Evolutionary conservation across 2,888 invertebrate genomes (phyloP), one percentile per base, ranked within the genome.

Genomic region (Myopa testacea): DNA sequence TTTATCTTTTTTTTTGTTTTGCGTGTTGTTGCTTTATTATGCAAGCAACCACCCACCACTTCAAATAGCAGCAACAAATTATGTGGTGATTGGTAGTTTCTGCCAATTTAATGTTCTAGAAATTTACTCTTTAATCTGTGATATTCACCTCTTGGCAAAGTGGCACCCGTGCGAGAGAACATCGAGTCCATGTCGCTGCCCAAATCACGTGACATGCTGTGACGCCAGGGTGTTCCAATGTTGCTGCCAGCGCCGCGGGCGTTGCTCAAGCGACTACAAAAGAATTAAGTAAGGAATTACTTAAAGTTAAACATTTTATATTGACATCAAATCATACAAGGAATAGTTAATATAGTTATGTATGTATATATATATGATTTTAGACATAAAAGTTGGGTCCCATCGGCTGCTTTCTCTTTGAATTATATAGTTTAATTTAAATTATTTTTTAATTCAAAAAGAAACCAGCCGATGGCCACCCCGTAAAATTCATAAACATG

Each of bases 131-230:
- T 88, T 87, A 89, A 86, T 89, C 87, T 89, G 85, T 87, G 87
- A 89, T 89, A 90, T 89, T 93, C 92, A 94, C 94, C 94, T 92
- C 94, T 91, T 82, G 94, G 94, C 90, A 93, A 90, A 84, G 92
- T 91, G 85, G 91, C 89, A 82, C 89, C 88, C 45, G 89, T 88
- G 81, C 90, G 91, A 86, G 91, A 92, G 91, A 94, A 94, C 90
- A 93, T 93, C 78, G 93, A 93, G 85, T 94, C 94, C 90, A 94
- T 93, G 86, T 94, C 94, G 71, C 93, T 92, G 85, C 93, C 92
- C 86, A 94, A 88, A 87, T 94, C 94, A 84, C 94, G 92, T 81
- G 92, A 92, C 82, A 92, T 90, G 85, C 92, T 92, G 80, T 92
- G 91, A 80, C 93, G 90, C 93, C 94, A 93, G 62, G 89, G 87